These are phyloP conservation scores for Rhingia rostrata DNA, from an alignment of 2,888 invertebrate species.

Conservation along the genomic window DNA sequence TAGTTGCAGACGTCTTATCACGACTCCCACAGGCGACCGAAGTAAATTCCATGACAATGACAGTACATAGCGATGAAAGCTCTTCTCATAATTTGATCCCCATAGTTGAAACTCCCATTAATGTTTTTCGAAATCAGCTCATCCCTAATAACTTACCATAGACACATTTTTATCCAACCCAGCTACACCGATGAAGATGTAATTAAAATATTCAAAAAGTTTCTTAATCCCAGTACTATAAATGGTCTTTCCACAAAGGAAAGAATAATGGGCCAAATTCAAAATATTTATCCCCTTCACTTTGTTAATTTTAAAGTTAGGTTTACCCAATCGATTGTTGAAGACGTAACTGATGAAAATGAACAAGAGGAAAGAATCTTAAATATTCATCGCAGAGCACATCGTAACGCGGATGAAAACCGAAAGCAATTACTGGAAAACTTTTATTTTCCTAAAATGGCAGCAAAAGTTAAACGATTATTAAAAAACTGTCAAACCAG, in stretches of 20 bases:
- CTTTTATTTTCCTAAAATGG: constrained; percentile 52
- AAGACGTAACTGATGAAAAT: constrained; percentile 21
- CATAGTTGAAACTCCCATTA: constrained; percentile 23
- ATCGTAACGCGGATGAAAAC: constrained; percentile 47
- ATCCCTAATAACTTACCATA: constrained; percentile 32
- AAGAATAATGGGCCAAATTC: constrained; percentile 46
- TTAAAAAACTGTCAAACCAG: constrained; percentile 45
- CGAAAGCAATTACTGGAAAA: constrained; percentile 21
- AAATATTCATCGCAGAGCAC: constrained; percentile 35
- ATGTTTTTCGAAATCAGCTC: constrained; percentile 30
- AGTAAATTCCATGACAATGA: too few species aligned
- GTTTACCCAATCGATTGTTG: constrained; percentile 38
- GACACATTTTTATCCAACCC: constrained; percentile 39
- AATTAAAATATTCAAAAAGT: constrained; percentile 35
- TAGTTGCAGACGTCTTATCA: too few species aligned
- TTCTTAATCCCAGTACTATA: constrained; percentile 32
- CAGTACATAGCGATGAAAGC: constrained; percentile 21
- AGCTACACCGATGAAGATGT: constrained; percentile 33
- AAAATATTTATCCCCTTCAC: constrained; percentile 32
- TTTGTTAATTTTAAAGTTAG: constrained; percentile 38
- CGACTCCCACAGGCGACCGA: too few species aligned
- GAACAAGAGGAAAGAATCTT: constrained; percentile 39
- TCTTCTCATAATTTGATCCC: constrained; percentile 24
- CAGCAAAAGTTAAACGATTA: constrained; percentile 41
- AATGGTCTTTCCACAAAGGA: constrained; percentile 45